Base-by-base conservation (phyloP, 2,113 vertebrate genomes). In the Microcebus tavaratra region DNA sequence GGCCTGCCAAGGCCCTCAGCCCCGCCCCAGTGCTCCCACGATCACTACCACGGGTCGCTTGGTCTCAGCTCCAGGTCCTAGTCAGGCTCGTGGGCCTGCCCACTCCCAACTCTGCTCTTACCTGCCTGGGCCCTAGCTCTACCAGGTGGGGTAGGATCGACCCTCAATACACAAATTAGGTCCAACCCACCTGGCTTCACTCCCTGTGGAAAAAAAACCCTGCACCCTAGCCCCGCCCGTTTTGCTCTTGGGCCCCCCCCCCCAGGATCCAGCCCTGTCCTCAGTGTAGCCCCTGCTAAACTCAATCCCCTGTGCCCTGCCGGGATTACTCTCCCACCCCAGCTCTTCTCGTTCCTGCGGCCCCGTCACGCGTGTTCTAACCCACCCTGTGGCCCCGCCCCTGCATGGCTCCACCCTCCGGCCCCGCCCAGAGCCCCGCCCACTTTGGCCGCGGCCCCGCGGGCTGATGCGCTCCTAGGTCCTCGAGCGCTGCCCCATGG, bases 391-490 rank as follows among this genome's bases (percentile, higher is more conserved):
- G 31, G 27, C 57, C 9, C 76, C 36, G 0, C 36, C 39, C 25
- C 57, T 34, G 7, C 23, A 6, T 13, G 34, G 36, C 34, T 42
- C 61, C 61, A 20, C 21, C 7, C 48, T 2, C 29, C 10, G 31
- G 3, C 84, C 61, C 9, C 2, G 82, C 8, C n/a, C n/a, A n/a
- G 76, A n/a, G 29, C 48, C 53, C 68, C 0, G 1, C 68, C 68
- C 48, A 68, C 63, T 18, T 45, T 4, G 8, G 9, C 48, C 12
- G 36, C 3, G 2, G 23, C 13, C 17, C 5, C 4, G 8, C 42
- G 2, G 6, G n/a, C 65, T 6, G 8, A 13, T 4, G 17, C 31
- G 39, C 1, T 1, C 23, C 25, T 4, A 2, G 10, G 5, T 12
- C 34, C 27, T 10, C 34, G 4, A 42, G 65, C 34, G n/a, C 15